Base-by-base conservation (phyloP, 2,888 invertebrate species). In the Amblyjoppa proteus region DNA sequence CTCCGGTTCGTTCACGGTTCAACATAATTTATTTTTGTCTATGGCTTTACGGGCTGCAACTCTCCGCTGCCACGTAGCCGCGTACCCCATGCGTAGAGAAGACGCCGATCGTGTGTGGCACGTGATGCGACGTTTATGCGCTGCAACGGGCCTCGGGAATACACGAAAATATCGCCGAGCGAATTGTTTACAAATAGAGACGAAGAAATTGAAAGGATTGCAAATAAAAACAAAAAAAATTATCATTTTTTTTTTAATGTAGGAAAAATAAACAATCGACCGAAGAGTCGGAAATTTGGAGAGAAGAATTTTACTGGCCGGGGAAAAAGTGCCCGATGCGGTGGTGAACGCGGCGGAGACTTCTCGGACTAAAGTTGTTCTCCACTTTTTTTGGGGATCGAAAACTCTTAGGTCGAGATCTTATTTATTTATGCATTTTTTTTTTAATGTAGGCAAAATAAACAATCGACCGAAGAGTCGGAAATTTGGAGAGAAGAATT, bases 1-100 rank as follows among this genome's bases (percentile, higher is more conserved):
- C 85, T 74, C 74, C 85, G 77, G 81, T 81, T 69, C 58, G 74
- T 83, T 76, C 79, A 53, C 82, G 75, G 68, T 34, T 31, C 31
- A 81, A 74, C 86, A 75, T 88, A 45, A 87, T 87, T 88, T 88
- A 88, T 88, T 88, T 88, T 88, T 84, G 86, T 87, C 87, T 88
- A 85, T 80, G 83, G 73, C 83, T 80, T 78, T 85, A 68, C 61
- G 31, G 71, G 58, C 53, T 80, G 80, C 75, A 80, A 84, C 73
- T 77, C 77, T 73, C 7, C 38, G 66, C 45, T 49, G 16, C 45
- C 45, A 4, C 45, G 45, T 49, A 49, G 45, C 13, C 77, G 77
- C 7, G 13, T 76, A 80, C 85, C 85, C 85, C 85, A 85, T 83
- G 85, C 73, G 76, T 83, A 56, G 85, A 83, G 73, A 74, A 66